These are phyloP conservation scores for Calcarius lapponicus DNA, from an alignment of 2,797 vertebrate species.

Conservation along the genomic window DNA sequence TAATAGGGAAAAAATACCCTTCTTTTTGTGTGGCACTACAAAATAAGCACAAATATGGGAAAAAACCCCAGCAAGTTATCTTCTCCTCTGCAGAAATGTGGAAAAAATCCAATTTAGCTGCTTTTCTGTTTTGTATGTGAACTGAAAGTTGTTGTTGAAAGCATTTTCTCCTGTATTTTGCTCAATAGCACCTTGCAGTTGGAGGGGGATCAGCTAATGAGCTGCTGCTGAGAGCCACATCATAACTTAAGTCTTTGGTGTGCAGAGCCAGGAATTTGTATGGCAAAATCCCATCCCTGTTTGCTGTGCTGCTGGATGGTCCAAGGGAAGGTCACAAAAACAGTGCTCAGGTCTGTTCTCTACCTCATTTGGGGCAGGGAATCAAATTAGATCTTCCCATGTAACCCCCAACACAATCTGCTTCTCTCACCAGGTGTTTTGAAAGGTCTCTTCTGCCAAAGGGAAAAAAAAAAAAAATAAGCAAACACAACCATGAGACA, in stretches of 20 bases:
- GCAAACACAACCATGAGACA: not conserved
- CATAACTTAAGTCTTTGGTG: not conserved
- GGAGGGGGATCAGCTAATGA: not conserved
- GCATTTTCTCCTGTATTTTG: not conserved
- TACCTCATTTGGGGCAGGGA: not conserved
- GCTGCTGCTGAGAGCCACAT: not conserved
- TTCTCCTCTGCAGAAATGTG: not conserved
- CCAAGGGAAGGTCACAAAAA: not conserved
- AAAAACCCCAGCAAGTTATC: not conserved
- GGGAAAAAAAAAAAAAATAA: not conserved
- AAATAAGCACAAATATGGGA: not conserved
- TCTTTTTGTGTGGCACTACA: not conserved
- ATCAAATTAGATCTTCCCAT: not conserved
- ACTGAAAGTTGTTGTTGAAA: not conserved
- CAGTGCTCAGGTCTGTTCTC: not conserved
- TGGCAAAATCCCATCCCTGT: not conserved
- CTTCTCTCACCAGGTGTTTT: not conserved
- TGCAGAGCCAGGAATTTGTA: not conserved
- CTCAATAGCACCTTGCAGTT: not conserved
- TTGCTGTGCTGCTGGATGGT: not conserved
- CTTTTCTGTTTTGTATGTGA: not conserved
- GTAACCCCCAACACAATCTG: not conserved
- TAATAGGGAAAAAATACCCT: not conserved
- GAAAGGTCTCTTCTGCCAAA: not conserved
- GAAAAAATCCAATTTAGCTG: not conserved